Base-by-base conservation (phyloP, 1,140 invertebrate species). In the Drosophila nasuta region DNA sequence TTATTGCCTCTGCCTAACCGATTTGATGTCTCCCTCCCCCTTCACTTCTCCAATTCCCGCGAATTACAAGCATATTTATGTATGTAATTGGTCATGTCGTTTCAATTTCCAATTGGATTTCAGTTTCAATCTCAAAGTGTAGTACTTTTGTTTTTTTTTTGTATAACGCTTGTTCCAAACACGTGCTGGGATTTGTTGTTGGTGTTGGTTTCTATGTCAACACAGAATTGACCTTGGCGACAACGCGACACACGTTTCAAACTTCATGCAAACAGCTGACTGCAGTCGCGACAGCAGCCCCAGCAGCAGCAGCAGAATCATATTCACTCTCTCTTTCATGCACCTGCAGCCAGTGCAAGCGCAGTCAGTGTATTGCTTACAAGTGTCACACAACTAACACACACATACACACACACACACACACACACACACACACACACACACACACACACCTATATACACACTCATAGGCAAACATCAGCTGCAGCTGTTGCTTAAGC, bases 161-260 rank as follows among this genome's bases (percentile, higher is more conserved):
- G 56, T 63, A 60, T 63, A 82, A 57, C 41, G 59, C 17, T 72
- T 60, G 38, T 67, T 77, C 25, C 56, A 66, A 59, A 52, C 56
- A 75, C 60, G 68, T 71, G 63, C 49, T 65, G 30, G 43, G 41
- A 38, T 38, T 57, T 64, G 17, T 57, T 38, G 46, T 46, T 45
- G 46, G 46, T 72, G 45, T 71, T 77, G 77, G 85, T 89, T 88
- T 89, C 85, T 89, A 88, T 88, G 83, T 88, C 83, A 89, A 89
- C 85, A 83, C 60, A 70, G 57, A 70, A 85, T 76, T 89, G 81
- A 90, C 85, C 85, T 89, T 89, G 85, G 62, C 80, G 69, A 75
- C 45, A 15, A 46, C 48, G 48, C 69, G 51, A 77, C 46, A 45
- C 28, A 48, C 57, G 48, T 52, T 77, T 62, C 30, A 65, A 69